Percentiles rank a stretch among this genome's conserved stretches.
Evolutionary conservation across 2,113 vertebrate species (phyloP).

Genomic region (Notechis scutatus): DNA sequence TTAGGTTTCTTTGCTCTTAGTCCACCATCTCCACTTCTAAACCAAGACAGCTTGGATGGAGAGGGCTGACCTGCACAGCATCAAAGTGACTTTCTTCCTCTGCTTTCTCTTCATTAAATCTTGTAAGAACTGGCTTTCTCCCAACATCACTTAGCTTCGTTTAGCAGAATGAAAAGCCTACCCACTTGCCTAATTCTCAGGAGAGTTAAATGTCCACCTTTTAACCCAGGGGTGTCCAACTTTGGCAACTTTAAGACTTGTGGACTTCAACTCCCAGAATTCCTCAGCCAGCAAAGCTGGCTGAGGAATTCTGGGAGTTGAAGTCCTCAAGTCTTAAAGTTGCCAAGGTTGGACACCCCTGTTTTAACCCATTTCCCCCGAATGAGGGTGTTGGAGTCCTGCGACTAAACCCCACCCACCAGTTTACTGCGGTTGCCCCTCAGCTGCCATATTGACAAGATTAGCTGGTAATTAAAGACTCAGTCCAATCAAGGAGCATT

Average conservation of each 20-base stretch:
- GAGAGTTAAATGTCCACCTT: constrained; percentile 24
- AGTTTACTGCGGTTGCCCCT: constrained; percentile 43
- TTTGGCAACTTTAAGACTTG: too few species aligned
- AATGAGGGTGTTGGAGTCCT: constrained; percentile 41
- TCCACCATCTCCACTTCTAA: neutral
- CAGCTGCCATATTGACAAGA: constrained; percentile 88
- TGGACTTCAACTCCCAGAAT: too few species aligned
- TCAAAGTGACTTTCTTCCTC: neutral
- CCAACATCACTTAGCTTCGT: constrained; percentile 15
- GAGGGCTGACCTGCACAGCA: neutral
- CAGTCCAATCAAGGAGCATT: constrained; percentile 74
- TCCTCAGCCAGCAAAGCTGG: too few species aligned
- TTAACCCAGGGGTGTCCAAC: too few species aligned
- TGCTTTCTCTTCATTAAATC: too few species aligned
- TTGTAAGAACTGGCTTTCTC: neutral
- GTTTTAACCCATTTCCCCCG: constrained; percentile 38
- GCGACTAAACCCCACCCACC: constrained; percentile 34
- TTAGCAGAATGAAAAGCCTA: constrained; percentile 21
- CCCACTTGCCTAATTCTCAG: constrained; percentile 29
- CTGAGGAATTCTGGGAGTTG: too few species aligned
- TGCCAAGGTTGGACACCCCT: too few species aligned
- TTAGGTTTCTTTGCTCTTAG: neutral
- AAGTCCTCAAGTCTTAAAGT: too few species aligned
- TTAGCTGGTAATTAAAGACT: constrained; percentile 95
- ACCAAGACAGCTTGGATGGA: neutral